Conservation (phyloP, 2,113 vertebrate species). For the Micromys minutus region DNA sequence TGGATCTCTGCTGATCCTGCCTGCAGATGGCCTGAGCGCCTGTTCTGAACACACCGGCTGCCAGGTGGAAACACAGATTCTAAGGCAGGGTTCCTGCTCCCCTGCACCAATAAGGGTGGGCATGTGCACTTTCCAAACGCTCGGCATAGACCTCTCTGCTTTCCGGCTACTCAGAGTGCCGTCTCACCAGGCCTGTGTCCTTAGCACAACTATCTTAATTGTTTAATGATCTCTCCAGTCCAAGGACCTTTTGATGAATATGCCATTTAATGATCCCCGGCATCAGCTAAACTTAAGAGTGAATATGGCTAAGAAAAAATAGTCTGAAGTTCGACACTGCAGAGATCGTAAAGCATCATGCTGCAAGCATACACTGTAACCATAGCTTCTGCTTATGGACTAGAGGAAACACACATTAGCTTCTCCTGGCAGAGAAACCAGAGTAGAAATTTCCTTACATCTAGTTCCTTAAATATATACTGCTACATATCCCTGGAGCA, state of each 20-base stretch:
- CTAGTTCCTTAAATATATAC: not conserved
- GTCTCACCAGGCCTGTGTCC: no score
- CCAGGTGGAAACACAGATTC: no score
- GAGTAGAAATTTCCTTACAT: not conserved
- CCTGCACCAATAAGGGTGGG: no score
- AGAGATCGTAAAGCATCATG: not conserved
- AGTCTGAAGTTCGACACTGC: not conserved
- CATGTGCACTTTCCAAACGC: no score
- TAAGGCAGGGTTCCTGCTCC: no score
- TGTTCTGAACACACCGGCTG: no score
- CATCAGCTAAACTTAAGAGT: not conserved
- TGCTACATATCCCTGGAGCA: not conserved
- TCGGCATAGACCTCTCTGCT: no score
- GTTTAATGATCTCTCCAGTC: not conserved
- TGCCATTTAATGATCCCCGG: not conserved
- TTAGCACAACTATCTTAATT: no score
- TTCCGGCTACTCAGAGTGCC: no score
- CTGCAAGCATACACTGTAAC: not conserved
- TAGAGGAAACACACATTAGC: not conserved
- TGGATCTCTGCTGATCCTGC: no score
- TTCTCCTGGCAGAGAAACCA: not conserved
- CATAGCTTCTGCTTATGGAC: not conserved
- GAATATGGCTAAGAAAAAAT: not conserved
- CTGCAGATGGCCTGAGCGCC: no score
- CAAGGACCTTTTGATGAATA: not conserved